A percentile compares a stretch with the other conserved stretches of the same genome.
Conservation (phyloP, 2,113 vertebrate genomes). For the Gadus macrocephalus region DNA sequence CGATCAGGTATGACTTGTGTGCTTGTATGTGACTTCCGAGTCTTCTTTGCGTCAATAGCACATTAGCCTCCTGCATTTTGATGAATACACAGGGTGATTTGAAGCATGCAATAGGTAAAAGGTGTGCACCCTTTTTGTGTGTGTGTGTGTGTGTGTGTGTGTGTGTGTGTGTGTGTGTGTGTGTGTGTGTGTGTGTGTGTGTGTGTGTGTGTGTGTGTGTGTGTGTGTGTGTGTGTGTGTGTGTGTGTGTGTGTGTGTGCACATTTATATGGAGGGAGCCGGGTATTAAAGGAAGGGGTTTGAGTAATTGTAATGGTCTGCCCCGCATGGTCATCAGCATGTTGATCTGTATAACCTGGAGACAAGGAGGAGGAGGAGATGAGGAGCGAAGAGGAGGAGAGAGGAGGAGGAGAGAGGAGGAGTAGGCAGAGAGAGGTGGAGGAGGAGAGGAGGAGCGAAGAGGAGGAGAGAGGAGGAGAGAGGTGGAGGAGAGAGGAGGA, state of each 20-base stretch:
- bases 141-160: neutral
- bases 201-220: neutral
- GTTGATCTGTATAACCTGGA: neutral
- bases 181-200: neutral
- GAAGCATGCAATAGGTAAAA: too few relatives aligned
- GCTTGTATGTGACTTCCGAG: too few relatives aligned
- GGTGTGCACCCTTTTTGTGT: neutral
- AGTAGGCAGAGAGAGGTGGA: neutral
- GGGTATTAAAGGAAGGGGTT: neutral
- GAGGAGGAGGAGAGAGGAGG: neutral
- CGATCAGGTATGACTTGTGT: too few relatives aligned
- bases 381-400: neutral
- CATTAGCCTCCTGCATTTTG: too few relatives aligned
- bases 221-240: conserved; percentile 2
- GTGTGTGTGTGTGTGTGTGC: neutral
- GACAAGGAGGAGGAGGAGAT: neutral
- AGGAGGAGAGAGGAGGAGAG: conserved; percentile 12
- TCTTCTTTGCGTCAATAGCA: too few relatives aligned
- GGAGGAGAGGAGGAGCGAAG: conserved; percentile 1
- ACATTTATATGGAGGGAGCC: neutral
- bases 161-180: neutral
- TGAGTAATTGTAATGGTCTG: conserved; percentile 18
- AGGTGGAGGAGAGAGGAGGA: neutral
- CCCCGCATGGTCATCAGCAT: conserved; percentile 21
- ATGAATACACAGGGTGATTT: too few relatives aligned